A percentile compares a stretch with the other conserved stretches of the same genome.
Conservation (phyloP, 2,888 invertebrate genomes). For the Agrochola macilenta region DNA sequence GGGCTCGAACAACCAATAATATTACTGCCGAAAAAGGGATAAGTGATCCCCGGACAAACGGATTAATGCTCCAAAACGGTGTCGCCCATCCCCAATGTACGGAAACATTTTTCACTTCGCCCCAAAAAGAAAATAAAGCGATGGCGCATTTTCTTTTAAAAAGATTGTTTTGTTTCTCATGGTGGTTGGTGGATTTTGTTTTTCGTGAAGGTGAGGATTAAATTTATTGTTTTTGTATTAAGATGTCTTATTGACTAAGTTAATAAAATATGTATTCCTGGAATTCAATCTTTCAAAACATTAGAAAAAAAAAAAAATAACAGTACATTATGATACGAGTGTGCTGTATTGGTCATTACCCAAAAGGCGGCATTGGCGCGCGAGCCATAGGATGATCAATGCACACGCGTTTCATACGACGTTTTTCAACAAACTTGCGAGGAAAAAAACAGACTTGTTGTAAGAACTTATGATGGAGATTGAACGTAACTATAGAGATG, state of each 20-base stretch:
- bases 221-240: conserved; percentile 13
- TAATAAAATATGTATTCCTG: no score
- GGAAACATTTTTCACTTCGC: conserved; percentile 51
- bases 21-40: conserved; percentile 57
- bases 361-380: no score
- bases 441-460: no score
- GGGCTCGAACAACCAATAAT: conserved; percentile 48
- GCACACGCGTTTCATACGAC: no score
- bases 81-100: conserved; percentile 41
- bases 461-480: no score
- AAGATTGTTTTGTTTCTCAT: conserved; percentile 11
- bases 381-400: no score
- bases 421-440: no score
- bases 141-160: conserved; percentile 26
- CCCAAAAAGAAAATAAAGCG: conserved; percentile 31
- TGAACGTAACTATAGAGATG: no score
- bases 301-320: no score
- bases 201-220: conserved; percentile 33
- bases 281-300: no score
- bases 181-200: conserved; percentile 12
- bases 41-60: conserved; percentile 57
- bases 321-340: no score
- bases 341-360: no score
- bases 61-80: conserved; percentile 59
- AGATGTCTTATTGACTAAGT: not conserved